Conservation (phyloP, 2,113 vertebrate species). For the Hemichromis elongatus region DNA sequence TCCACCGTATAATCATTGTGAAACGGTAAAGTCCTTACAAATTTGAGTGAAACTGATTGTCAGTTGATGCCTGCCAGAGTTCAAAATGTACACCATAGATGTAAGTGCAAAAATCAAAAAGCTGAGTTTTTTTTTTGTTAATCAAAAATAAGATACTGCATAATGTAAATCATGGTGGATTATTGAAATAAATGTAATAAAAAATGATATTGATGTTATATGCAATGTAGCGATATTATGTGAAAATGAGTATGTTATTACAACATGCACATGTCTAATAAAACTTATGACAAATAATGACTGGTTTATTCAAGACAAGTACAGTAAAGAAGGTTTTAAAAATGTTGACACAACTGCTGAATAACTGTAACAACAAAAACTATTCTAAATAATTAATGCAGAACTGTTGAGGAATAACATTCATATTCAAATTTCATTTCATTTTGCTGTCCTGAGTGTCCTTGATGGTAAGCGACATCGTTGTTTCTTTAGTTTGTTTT, state of each 20-base stretch:
- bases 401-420: background rate
- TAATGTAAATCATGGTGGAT: conserved; percentile 65
- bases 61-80: conserved; percentile 64
- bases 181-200: conserved; percentile 63
- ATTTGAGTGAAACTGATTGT: conserved; percentile 57
- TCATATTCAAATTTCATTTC: background rate
- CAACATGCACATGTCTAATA: conserved; percentile 73
- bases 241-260: conserved; percentile 69
- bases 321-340: background rate
- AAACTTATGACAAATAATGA: conserved; percentile 62
- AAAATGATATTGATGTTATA: conserved; percentile 68
- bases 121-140: conserved; percentile 32
- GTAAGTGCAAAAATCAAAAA: conserved; percentile 50
- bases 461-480: background rate
- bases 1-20: conserved; percentile 56
- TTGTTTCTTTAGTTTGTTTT: background rate
- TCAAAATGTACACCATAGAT: conserved; percentile 46
- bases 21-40: conserved; percentile 41
- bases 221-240: conserved; percentile 74
- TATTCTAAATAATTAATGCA: background rate
- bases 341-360: background rate
- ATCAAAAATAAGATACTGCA: conserved; percentile 36
- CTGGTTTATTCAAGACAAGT: background rate
- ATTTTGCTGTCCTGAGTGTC: background rate
- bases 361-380: background rate